Evolutionary conservation across 2,797 vertebrate species (phyloP).

Genomic region (Clarias laeviceps): DNA sequence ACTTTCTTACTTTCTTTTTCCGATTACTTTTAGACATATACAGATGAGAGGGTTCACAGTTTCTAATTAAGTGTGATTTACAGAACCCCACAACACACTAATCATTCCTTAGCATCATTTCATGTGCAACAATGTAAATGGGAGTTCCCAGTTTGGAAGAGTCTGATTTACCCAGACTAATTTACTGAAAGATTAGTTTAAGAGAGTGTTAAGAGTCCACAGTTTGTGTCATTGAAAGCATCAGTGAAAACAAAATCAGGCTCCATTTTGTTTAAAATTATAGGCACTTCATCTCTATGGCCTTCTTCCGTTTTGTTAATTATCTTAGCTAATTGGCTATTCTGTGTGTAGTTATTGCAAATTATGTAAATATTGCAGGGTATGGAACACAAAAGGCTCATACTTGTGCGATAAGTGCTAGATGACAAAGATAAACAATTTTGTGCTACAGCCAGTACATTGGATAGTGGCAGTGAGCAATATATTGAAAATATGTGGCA

Average conservation of each 20-base stretch:
- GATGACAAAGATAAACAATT: slow-evolving; percentile 35
- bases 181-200: background rate
- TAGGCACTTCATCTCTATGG: slow-evolving; percentile 21
- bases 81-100: background rate
- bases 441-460: background rate
- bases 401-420: slow-evolving; percentile 10
- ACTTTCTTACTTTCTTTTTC: background rate
- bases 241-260: slow-evolving; percentile 13
- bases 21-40: background rate
- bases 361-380: slow-evolving; percentile 38
- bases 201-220: slow-evolving; percentile 12
- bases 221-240: slow-evolving; percentile 4
- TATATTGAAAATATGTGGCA: background rate
- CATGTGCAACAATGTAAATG: background rate
- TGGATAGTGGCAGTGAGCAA: background rate
- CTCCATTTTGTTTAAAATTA: slow-evolving; percentile 30
- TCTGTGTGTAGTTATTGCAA: slow-evolving; percentile 16
- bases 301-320: slow-evolving; percentile 33
- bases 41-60: background rate
- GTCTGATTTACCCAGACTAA: background rate
- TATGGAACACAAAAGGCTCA: background rate
- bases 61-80: background rate
- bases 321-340: slow-evolving; percentile 36
- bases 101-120: background rate
- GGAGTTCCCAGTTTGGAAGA: background rate